A percentile compares a stretch with the other conserved stretches of the same genome.
phyloP scores from a whole-genome alignment of 2,888 invertebrate genomes.

The Dasypolia templi region DNA sequence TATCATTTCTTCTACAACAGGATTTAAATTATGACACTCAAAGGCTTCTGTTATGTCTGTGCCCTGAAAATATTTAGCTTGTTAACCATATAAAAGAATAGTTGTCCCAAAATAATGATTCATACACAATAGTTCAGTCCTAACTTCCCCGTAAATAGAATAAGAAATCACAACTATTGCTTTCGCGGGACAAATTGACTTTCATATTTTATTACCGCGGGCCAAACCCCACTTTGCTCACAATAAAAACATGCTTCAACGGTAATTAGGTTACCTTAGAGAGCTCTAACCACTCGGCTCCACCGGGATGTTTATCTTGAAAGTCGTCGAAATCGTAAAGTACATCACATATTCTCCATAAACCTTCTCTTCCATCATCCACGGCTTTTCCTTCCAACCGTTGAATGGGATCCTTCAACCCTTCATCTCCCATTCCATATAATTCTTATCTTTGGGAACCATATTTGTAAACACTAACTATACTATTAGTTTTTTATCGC shows the following conservation, averaged over 20 bases:
- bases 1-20: constrained; percentile 90
- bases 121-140: constrained; percentile 4
- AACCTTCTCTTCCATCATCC: constrained; percentile 93
- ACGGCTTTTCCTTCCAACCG: constrained; percentile 92
- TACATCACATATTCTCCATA: constrained; percentile 94
- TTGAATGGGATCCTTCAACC: constrained; percentile 83
- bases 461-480: too few relatives aligned
- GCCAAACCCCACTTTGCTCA: constrained; percentile 35
- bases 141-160: constrained; percentile 17
- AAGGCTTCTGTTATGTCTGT: constrained; percentile 92
- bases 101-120: not conserved
- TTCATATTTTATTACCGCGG: constrained; percentile 36
- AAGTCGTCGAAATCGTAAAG: constrained; percentile 96
- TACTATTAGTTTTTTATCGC: constrained; percentile 16
- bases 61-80: constrained; percentile 27
- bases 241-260: constrained; percentile 46
- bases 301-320: constrained; percentile 95
- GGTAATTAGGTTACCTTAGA: constrained; percentile 89
- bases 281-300: constrained; percentile 93
- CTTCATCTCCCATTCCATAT: constrained; percentile 79
- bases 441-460: constrained; percentile 76
- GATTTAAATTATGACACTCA: constrained; percentile 89
- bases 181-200: constrained; percentile 25
- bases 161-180: constrained; percentile 38
- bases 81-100: not conserved